A percentile compares a stretch with the other conserved stretches of the same genome.
Conservation (phyloP, 2,888 invertebrate genomes). For the Sthenelais limicola region DNA sequence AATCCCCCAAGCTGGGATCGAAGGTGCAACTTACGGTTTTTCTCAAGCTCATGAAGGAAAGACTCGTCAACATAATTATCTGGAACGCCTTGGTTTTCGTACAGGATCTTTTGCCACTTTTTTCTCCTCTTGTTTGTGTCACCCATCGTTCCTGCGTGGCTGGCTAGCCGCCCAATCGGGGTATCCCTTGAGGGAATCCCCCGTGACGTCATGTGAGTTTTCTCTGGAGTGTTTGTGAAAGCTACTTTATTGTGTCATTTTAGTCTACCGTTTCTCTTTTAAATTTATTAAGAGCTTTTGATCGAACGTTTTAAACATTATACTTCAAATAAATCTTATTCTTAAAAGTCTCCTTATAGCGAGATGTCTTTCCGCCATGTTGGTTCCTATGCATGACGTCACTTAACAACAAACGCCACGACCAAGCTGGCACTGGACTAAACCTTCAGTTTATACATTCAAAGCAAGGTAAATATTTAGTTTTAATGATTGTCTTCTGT, state of each 20-base stretch:
- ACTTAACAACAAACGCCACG: slow-evolving; percentile 42
- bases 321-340: too few species aligned
- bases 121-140: not conserved
- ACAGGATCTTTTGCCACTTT: slow-evolving; percentile 89
- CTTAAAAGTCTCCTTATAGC: too few species aligned
- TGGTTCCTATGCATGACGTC: slow-evolving; percentile 49
- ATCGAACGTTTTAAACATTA: too few species aligned
- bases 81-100: slow-evolving; percentile 87
- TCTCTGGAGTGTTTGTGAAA: too few species aligned
- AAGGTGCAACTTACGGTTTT: slow-evolving; percentile 78
- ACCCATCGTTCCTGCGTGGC: not conserved
- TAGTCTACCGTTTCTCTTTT: too few species aligned
- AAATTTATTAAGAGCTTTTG: too few species aligned
- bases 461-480: too few species aligned
- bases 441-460: too few species aligned
- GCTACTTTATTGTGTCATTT: too few species aligned
- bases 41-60: slow-evolving; percentile 87
- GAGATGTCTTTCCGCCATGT: slow-evolving; percentile 23
- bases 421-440: too few species aligned
- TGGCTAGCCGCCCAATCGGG: slow-evolving; percentile 5
- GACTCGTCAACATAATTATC: slow-evolving; percentile 93
- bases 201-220: slow-evolving; percentile 39
- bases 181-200: slow-evolving; percentile 25
- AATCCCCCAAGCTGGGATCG: too few species aligned
- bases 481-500: too few species aligned